Evolutionary conservation across 2,113 vertebrate genomes (phyloP).

Genomic region (Bubo blakistoni): DNA sequence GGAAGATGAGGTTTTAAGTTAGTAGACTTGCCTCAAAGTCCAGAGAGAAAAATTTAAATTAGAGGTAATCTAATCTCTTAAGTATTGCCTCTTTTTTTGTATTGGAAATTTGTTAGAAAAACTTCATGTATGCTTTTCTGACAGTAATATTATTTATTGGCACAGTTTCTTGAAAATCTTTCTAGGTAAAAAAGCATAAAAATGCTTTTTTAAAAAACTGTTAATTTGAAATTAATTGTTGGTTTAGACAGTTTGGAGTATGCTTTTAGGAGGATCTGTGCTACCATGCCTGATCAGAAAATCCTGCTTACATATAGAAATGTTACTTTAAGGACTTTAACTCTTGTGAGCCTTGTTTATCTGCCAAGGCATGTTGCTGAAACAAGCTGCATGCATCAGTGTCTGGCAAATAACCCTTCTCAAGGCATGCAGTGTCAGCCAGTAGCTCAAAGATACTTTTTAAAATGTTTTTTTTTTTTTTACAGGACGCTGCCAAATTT

Average conservation of each 20-base stretch:
- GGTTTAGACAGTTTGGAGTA: neutral
- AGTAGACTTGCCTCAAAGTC: neutral
- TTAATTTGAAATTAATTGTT: neutral
- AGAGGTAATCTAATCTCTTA: neutral
- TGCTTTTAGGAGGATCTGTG: neutral
- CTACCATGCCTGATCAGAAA: neutral
- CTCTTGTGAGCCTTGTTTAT: neutral
- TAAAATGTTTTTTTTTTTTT: neutral
- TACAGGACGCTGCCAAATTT: neutral
- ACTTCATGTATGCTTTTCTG: neutral
- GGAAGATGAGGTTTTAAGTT: neutral
- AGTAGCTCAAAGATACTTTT: neutral
- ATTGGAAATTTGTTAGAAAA: neutral
- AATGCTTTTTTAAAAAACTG: neutral
- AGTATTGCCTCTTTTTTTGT: neutral
- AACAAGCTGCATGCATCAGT: neutral
- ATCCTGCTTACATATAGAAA: neutral
- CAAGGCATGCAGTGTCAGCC: neutral
- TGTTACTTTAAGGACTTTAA: neutral
- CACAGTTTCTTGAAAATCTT: neutral
- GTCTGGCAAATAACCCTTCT: neutral
- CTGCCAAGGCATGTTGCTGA: neutral
- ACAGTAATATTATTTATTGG: neutral
- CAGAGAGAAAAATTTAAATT: neutral
- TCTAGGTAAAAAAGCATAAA: neutral